phyloP scores from a whole-genome alignment of 2,888 invertebrate species.

The Lasioglossum figueresi region DNA sequence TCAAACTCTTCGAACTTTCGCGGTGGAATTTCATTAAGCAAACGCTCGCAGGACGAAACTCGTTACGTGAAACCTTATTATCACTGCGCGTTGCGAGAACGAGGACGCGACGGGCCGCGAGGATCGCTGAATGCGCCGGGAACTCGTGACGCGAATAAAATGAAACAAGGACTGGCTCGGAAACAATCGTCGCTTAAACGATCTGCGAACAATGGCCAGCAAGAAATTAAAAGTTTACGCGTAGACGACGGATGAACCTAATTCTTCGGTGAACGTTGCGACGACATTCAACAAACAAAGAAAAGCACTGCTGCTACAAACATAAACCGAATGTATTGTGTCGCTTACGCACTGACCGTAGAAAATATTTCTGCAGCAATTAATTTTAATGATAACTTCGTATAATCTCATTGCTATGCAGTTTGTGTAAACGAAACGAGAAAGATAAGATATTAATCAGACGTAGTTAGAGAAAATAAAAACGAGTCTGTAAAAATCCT shows the following conservation, averaged over 20 bases:
- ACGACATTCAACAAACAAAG: background rate
- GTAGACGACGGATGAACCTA: background rate
- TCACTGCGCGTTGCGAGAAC: conserved; percentile 34
- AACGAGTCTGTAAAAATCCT: background rate
- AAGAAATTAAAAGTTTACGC: conserved; percentile 41
- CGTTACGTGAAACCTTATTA: conserved; percentile 61
- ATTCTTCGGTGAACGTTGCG: conserved; percentile 1
- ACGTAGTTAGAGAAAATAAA: too few relatives aligned
- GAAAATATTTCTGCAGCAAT: background rate
- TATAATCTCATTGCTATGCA: background rate
- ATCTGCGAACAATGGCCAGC: conserved; percentile 24
- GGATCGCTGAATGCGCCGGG: conserved; percentile 32
- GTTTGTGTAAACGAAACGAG: background rate
- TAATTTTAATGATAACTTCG: background rate
- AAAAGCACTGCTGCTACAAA: background rate
- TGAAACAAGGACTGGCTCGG: background rate
- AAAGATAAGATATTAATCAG: too few relatives aligned
- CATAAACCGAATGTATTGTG: background rate
- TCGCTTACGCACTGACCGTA: background rate
- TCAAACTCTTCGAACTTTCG: conserved; percentile 56
- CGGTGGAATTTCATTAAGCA: conserved; percentile 63
- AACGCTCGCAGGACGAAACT: conserved; percentile 47
- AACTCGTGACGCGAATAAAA: conserved; percentile 12
- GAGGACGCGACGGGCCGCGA: conserved; percentile 21
- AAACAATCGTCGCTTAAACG: background rate